phyloP scores from a whole-genome alignment of 2,113 vertebrate species.

The Alexandromys fortis region DNA sequence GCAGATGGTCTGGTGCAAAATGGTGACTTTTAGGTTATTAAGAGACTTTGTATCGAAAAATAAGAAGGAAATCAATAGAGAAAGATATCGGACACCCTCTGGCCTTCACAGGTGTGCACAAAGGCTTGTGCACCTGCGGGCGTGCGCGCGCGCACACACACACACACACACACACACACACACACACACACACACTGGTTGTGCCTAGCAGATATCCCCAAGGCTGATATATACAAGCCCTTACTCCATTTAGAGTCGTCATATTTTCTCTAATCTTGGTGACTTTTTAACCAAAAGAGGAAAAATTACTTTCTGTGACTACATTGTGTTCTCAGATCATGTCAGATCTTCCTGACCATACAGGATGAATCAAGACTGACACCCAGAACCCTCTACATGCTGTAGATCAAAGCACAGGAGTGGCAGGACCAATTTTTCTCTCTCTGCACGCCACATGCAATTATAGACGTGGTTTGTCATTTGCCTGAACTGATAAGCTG shows the following conservation, averaged over 20 bases:
- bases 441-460: neutral
- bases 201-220: neutral
- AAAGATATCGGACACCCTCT: neutral
- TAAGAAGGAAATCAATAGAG: neutral
- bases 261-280: neutral
- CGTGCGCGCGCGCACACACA: neutral
- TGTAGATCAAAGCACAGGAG: neutral
- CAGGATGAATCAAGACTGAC: neutral
- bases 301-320: neutral
- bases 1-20: neutral
- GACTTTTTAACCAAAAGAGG: neutral
- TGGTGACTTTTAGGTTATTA: neutral
- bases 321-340: neutral
- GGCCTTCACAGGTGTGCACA: neutral
- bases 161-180: neutral
- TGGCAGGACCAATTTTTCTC: neutral
- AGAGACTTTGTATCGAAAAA: neutral
- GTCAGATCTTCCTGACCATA: neutral
- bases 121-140: neutral
- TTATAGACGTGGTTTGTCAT: neutral
- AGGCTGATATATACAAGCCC: neutral
- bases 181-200: neutral
- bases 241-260: neutral
- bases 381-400: neutral
- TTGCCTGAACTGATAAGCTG: neutral